Conservation (phyloP, 2,888 invertebrate species). For the Bellardia pandia region DNA sequence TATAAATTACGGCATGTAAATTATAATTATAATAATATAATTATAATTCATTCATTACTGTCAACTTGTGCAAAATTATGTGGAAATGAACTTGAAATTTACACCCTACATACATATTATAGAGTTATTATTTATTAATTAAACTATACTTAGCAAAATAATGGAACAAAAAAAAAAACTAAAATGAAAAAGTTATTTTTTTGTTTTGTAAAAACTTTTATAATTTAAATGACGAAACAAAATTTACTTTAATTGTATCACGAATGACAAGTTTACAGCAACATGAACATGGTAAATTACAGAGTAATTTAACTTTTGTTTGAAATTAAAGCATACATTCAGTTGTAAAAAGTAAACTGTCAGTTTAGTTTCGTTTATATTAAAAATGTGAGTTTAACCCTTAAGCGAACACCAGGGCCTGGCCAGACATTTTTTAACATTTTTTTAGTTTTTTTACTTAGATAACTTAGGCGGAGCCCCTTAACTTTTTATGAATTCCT, state of each 20-base stretch:
- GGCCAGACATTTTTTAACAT: no score
- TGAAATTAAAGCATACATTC: no score
- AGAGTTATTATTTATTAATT: neutral
- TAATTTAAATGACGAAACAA: neutral
- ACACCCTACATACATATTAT: neutral
- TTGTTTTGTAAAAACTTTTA: neutral
- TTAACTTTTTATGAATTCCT: no score
- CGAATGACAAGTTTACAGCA: no score
- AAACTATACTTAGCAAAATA: neutral
- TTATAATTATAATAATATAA: no score
- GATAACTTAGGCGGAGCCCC: no score
- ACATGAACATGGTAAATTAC: no score
- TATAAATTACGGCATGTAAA: constrained; percentile 26
- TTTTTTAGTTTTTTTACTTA: no score
- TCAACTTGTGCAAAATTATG: neutral
- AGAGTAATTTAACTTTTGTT: no score
- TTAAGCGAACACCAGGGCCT: no score
- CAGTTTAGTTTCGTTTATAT: neutral
- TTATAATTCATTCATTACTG: constrained; percentile 10
- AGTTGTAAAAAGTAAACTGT: no score
- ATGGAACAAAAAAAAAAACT: neutral
- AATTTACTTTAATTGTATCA: no score
- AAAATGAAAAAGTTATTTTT: neutral
- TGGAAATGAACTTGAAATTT: constrained; percentile 16
- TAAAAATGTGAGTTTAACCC: neutral